phyloP scores from a whole-genome alignment of 2,113 vertebrate species.

The Tragelaphus scriptus region DNA sequence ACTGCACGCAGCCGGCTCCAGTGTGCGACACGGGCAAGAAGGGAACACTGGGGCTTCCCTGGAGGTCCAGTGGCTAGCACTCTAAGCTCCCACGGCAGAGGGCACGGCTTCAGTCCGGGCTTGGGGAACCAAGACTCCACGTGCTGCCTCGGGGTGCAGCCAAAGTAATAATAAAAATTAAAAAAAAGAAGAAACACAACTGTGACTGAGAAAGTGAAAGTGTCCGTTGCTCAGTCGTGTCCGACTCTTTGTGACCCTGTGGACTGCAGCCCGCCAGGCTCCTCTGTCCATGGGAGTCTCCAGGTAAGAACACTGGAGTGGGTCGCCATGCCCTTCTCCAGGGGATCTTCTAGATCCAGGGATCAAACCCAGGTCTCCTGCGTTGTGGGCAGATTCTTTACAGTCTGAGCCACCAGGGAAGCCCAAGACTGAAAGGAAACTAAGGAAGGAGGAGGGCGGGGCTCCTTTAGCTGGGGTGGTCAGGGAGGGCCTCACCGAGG shows the following conservation, averaged over 20 bases:
- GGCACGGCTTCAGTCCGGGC: not conserved
- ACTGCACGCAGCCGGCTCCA: not conserved
- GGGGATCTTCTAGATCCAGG: not conserved
- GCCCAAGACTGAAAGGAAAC: not conserved
- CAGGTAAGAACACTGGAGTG: not conserved
- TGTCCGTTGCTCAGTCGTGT: accelerated
- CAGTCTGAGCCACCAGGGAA: not conserved
- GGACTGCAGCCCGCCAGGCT: too few species aligned
- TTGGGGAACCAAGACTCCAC: not conserved
- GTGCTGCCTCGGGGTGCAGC: not conserved
- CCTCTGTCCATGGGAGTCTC: not conserved
- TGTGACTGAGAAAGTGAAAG: not conserved
- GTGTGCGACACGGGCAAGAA: accelerated
- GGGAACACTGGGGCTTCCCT: not conserved
- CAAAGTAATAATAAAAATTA: not conserved
- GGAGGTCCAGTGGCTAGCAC: not conserved
- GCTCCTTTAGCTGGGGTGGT: not conserved
- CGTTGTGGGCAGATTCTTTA: not conserved
- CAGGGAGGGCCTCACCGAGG: not conserved
- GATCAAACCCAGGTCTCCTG: not conserved
- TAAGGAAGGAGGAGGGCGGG: not conserved
- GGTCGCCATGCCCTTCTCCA: not conserved
- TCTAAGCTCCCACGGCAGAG: not conserved
- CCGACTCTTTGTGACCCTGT: not conserved
- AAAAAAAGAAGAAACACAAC: not conserved